These are phyloP conservation scores for Beaufortia kweichowensis DNA, from an alignment of 2,113 vertebrate species.

Conservation along the genomic window DNA sequence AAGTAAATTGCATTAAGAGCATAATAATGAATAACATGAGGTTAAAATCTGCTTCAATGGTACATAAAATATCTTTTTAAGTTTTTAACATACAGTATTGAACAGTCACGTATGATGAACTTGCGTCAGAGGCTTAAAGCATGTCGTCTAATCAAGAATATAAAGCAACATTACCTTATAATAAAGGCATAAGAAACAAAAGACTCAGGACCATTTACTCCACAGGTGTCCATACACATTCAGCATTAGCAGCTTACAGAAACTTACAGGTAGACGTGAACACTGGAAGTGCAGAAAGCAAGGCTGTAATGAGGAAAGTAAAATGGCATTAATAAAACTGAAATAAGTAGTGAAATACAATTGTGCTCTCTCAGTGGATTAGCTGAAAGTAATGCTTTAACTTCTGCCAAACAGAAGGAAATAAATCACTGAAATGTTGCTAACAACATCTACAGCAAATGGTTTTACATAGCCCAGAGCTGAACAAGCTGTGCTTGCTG, in stretches of 20 bases:
- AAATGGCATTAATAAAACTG: background rate
- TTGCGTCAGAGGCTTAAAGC: no score
- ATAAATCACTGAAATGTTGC: background rate
- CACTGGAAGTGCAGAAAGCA: background rate
- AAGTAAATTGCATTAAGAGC: no score
- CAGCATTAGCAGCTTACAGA: background rate
- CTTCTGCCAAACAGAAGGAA: background rate
- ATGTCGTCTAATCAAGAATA: no score
- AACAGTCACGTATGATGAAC: no score
- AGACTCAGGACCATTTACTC: background rate
- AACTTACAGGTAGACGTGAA: background rate
- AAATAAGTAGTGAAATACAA: background rate
- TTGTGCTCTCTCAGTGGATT: background rate
- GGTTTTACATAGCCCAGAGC: background rate
- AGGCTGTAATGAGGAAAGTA: background rate
- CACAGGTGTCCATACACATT: background rate
- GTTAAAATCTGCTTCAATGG: no score
- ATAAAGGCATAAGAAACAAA: no score
- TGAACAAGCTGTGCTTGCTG: background rate
- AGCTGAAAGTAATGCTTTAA: slow-evolving; percentile 16
- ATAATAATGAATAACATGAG: no score
- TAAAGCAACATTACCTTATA: no score
- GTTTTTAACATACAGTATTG: no score
- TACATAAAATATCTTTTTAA: no score
- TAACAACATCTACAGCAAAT: slow-evolving; percentile 22